A percentile compares a stretch with the other conserved stretches of the same genome.
Evolutionary conservation across 2,888 invertebrate species (phyloP).

Genomic region (Ophion ellenae): DNA sequence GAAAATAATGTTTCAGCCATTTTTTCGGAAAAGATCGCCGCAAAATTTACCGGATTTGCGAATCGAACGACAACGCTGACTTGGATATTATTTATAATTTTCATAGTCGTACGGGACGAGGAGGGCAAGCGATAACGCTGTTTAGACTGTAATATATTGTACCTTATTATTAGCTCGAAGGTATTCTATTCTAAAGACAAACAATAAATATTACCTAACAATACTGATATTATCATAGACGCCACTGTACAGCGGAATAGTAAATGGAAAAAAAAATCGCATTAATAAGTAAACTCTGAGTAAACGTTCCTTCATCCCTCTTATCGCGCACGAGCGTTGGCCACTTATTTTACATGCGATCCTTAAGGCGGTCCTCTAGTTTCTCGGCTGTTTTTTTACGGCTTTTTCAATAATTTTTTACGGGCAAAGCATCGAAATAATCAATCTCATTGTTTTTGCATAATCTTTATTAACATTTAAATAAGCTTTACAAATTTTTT

Average conservation of each 20-base stretch:
- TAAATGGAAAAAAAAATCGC: conserved; percentile 66
- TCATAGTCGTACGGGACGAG: conserved; percentile 8
- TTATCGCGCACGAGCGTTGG: background rate
- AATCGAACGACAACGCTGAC: conserved; percentile 38
- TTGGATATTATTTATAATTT: conserved; percentile 45
- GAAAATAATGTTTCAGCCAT: background rate
- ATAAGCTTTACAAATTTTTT: no score
- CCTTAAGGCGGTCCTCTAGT: no score
- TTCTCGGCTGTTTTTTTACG: no score
- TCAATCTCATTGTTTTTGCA: no score
- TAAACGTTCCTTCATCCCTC: conserved; percentile 7
- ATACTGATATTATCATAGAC: conserved; percentile 61
- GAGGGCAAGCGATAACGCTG: conserved; percentile 24
- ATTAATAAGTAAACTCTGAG: conserved; percentile 60
- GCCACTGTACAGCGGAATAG: conserved; percentile 65
- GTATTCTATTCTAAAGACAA: conserved; percentile 48
- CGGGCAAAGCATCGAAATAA: no score
- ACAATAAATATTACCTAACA: conserved; percentile 64
- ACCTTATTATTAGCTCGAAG: conserved; percentile 65
- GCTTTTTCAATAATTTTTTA: no score
- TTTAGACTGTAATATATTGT: conserved; percentile 68
- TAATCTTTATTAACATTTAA: no score
- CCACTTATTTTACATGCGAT: background rate
- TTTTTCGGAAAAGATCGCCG: background rate
- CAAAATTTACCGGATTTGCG: background rate